Base-by-base conservation (phyloP, 2,888 invertebrate species). In the Trisateles emortualis region DNA sequence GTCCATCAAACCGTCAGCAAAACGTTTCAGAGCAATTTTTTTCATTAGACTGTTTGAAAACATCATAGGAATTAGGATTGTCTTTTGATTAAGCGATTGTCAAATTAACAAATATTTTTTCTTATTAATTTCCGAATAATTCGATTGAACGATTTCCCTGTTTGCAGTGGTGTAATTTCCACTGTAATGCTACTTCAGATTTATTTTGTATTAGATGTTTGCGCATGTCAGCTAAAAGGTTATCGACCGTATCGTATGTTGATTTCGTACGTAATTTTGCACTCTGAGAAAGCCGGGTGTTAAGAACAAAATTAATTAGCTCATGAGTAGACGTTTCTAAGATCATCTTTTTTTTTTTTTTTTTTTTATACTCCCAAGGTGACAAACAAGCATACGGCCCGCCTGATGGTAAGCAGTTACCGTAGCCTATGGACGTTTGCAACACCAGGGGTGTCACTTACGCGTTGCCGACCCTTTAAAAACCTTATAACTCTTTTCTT, bases 171-270 rank as follows among this genome's bases (percentile, higher is more conserved):
- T 13, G 13, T 13, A 33, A 13, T 33, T 33, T 14, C 13, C 13
- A 33, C 4, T 33, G 32, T 13, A 33, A 13, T 29, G 68, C 69
- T 0, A 71, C 65, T 36, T 43, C 57, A 4, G 76, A 73, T 5
- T 14, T 78, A 14, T 63, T 29, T 10, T 3, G 29, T 29, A 29
- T 29, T 8, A 29, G 29, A 29, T 29, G 10, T 29, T 29, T 29
- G 29, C 29, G 29, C 29, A 29, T 29, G 72, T 3, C 40, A 81
- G 13, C 79, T 77, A 3, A 72, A 76, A 59, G 78, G 74, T 10
- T 32, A 29, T 29, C 29, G 10, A 29, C 29, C 1, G 29, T 29
- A 47, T 47, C 8, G 5, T 32, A 6, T 3, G 29, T 3, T 29
- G 29, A 10, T 29, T 29, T 29, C 29, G 10, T 29, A 29, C 5